phyloP scores from a whole-genome alignment of 2,797 vertebrate genomes.

The Crenichthys baileyi region DNA sequence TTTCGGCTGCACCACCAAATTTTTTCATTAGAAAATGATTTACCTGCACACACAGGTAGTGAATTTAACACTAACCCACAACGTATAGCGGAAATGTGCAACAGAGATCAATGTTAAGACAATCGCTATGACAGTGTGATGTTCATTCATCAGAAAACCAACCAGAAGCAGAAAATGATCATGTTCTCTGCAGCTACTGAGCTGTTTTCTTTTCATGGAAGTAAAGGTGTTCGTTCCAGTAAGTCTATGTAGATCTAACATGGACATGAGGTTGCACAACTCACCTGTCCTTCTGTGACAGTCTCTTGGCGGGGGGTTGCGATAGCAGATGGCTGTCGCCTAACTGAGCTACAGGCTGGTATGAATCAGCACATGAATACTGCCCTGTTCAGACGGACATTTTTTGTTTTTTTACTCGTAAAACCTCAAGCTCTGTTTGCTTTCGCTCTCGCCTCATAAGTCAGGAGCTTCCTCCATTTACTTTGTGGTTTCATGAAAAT shows the following conservation, averaged over 20 bases:
- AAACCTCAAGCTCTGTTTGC: conserved; percentile 72
- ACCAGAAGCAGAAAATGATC: conserved; percentile 26
- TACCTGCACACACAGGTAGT: conserved; percentile 13
- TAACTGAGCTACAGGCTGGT: conserved; percentile 60
- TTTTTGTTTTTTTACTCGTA: conserved; percentile 72
- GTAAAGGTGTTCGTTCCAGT: conserved; percentile 68
- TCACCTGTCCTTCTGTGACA: conserved; percentile 59
- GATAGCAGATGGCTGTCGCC: conserved; percentile 76
- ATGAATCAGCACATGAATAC: conserved; percentile 81
- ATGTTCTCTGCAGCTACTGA: conserved; percentile 25
- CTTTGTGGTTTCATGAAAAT: conserved; percentile 56
- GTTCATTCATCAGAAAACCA: conserved; percentile 27
- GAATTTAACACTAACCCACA: conserved; percentile 37
- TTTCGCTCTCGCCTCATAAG: conserved; percentile 54
- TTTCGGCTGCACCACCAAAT: background rate
- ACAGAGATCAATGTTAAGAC: conserved; percentile 35
- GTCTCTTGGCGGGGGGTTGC: conserved; percentile 71
- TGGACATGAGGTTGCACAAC: conserved; percentile 71
- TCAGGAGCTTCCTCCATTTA: conserved; percentile 56
- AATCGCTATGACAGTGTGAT: conserved; percentile 41
- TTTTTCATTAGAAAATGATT: conserved; percentile 28
- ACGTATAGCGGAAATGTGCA: conserved; percentile 28
- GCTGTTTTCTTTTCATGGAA: conserved; percentile 48
- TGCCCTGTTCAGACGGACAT: conserved; percentile 78
- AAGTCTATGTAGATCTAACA: conserved; percentile 73